Percentiles rank a stretch among this genome's conserved stretches.
Evolutionary conservation across 2,888 invertebrate genomes (phyloP).

Genomic region (Caradrina clavipalpis): DNA sequence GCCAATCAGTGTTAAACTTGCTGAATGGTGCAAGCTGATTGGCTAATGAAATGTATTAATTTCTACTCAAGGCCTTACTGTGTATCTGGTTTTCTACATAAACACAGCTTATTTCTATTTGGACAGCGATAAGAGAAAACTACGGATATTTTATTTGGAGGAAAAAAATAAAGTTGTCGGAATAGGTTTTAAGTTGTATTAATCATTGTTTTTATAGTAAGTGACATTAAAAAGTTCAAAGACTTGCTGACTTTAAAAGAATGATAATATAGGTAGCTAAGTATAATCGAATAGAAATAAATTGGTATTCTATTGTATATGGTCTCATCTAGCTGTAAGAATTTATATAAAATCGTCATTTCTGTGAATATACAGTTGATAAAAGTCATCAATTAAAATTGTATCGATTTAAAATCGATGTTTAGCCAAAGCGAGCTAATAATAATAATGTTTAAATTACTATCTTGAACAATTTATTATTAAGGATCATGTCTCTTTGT

Average conservation of each 20-base stretch:
- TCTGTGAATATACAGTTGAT: constrained; percentile 52
- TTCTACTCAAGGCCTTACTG: constrained; percentile 40
- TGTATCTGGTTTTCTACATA: constrained; percentile 19
- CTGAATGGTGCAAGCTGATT: too few species aligned
- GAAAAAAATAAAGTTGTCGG: neutral
- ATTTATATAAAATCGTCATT: constrained; percentile 47
- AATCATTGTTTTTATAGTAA: constrained; percentile 37
- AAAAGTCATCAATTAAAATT: constrained; percentile 41
- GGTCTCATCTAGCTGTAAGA: constrained; percentile 66
- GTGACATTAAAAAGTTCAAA: constrained; percentile 56
- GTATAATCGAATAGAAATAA: constrained; percentile 53
- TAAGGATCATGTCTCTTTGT: constrained; percentile 51
- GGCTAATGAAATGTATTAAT: constrained; percentile 5
- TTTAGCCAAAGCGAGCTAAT: constrained; percentile 62
- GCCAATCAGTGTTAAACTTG: neutral
- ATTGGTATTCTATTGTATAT: constrained; percentile 64
- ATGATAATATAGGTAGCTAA: constrained; percentile 59
- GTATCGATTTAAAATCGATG: constrained; percentile 62
- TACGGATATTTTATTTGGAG: neutral
- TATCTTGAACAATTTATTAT: constrained; percentile 53
- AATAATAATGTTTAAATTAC: constrained; percentile 26
- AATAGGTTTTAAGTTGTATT: constrained; percentile 21
- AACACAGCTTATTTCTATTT: constrained; percentile 6
- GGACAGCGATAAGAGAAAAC: neutral
- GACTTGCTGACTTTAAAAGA: constrained; percentile 52